Base-by-base conservation (phyloP, 1,140 invertebrate species). In the Carposina sasakii region DNA sequence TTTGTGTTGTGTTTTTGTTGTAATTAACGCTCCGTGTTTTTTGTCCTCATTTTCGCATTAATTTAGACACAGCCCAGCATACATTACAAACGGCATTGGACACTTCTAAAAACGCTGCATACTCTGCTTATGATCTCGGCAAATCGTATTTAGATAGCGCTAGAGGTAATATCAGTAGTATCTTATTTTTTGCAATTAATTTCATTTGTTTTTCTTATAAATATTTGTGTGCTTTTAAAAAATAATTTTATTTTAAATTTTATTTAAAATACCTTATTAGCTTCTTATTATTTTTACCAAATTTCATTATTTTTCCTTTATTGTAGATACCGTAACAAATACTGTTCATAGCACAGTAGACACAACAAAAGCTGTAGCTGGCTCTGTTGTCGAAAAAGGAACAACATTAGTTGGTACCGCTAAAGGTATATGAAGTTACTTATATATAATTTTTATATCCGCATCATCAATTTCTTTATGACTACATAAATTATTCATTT, bases 21-120 rank as follows among this genome's bases (percentile, higher is more conserved):
- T 50, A 58, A 57, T 41, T 60, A 63, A 60, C 37, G 51, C 2
- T 34, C 6, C 19, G 33, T 16, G 10, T 34, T n/a, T 13, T 34
- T 34, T 9, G 15, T 34, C n/a, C n/a, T 28, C 12, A 28, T 12
- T 37, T 39, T 17, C 36, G 12, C 5, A 39, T 39, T 39, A 39
- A 48, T 54, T 60, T 78, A 81, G 75, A 77, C 67, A 57, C 71
- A 47, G 67, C 72, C 28, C 71, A 79, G 64, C 66, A 54, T 52
- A 54, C 70, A 17, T 52, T 73, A 6, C 70, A 79, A 65, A 63
- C 59, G 44, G 62, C 69, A 42, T 24, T 73, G 46, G 67, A 79
- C 33, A 51, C 48, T 33, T 68, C 67, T 24, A 63, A 60, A 47
- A 64, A 52, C 22, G 73, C 70, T 48, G 72, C 71, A 12, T 66